Evolutionary conservation across 1,140 invertebrate genomes (phyloP).

Genomic region (Drosophila sucinea): DNA sequence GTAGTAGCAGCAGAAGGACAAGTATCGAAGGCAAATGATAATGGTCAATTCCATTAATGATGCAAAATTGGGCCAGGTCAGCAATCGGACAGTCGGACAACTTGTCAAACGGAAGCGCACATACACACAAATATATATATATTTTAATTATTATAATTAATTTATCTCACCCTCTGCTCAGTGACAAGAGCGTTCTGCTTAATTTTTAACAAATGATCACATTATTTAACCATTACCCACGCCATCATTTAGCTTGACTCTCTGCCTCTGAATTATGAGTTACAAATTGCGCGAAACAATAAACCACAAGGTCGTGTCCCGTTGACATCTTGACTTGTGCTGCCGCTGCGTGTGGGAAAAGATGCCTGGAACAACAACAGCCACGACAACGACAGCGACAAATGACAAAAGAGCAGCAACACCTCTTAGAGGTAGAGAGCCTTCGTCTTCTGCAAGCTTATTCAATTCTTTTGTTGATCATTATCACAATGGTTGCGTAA

Average conservation of each 20-base stretch:
- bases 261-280: conserved; percentile 50
- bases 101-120: conserved; percentile 24
- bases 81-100: not conserved
- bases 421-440: not conserved
- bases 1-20: conserved; percentile 43
- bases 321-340: conserved; percentile 47
- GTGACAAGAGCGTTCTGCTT: conserved; percentile 36
- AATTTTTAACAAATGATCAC: conserved; percentile 66
- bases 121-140: conserved; percentile 4
- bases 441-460: not conserved
- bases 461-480: conserved; percentile 50
- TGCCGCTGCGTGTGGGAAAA: conserved; percentile 34
- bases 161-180: conserved; percentile 28
- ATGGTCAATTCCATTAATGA: conserved; percentile 23
- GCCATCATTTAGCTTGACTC: conserved; percentile 25
- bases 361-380: not conserved
- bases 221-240: conserved; percentile 46
- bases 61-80: conserved; percentile 30
- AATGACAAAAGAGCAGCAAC: not conserved
- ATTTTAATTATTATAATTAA: conserved; percentile 57
- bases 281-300: conserved; percentile 68
- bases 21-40: conserved; percentile 28
- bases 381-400: not conserved
- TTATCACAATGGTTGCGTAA: conserved; percentile 62
- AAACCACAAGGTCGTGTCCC: conserved; percentile 54